Base-by-base conservation (phyloP, 2,888 invertebrate genomes). In the Osedax frankpressi region DNA sequence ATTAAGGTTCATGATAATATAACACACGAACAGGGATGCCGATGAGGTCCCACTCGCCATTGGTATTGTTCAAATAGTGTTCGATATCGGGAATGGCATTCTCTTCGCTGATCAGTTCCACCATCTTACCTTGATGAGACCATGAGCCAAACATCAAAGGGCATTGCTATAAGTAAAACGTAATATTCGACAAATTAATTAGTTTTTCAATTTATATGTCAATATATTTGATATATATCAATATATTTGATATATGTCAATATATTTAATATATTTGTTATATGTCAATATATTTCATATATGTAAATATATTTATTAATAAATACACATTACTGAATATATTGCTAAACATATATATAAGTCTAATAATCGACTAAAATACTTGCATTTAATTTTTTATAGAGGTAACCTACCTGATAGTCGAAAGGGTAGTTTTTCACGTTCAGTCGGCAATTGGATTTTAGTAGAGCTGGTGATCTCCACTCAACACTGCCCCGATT, bases 21-120 rank as follows among this genome's bases (percentile, higher is more conserved):
- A n/a, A n/a, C n/a, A n/a, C n/a, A 44, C 44, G 6, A 19, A 44
- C 28, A 2, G 69, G 69, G 25, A 69, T 30, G 6, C 69, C 69
- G 69, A 69, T 28, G 25, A 69, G 28, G n/a, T 28, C 29, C 69
- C 69, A 69, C 69, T 69, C 69, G 11, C 28, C 69, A 29, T 69
- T 69, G 25, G 69, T 28, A 30, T 69, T 69, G 19, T 26, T 28
- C 11, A 25, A 25, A 29, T 69, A 69, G 19, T 28, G 69, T 6
- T 69, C 25, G 19, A n/a, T 28, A 19, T 44, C 19, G 44, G 44
- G 6, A 11, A 11, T 44, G 19, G 44, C 19, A 19, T 44, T 44
- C 6, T 6, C 11, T 11, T 44, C 44, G 19, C 44, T 19, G 69
- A 28, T 30, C 25, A 69, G 28, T 30, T 69, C 69, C 19, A 69